phyloP scores from a whole-genome alignment of 2,113 vertebrate species.

The Pipra filicauda region DNA sequence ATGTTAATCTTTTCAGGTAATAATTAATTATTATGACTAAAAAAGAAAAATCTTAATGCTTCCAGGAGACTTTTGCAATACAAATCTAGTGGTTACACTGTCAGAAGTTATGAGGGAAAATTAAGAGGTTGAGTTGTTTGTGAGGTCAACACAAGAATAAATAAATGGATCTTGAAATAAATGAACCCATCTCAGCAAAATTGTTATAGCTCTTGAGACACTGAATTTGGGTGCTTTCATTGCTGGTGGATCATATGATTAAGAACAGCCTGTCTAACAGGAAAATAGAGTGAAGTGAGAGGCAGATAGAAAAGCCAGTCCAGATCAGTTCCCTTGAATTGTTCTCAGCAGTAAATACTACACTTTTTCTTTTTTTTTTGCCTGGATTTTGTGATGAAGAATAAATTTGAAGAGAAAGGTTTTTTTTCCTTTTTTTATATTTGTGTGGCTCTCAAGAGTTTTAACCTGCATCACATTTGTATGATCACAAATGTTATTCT shows the following conservation, averaged over 20 bases:
- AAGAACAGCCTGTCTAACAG: background rate
- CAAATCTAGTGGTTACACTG: background rate
- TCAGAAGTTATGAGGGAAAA: background rate
- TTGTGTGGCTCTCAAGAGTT: background rate
- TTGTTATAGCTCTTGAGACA: background rate
- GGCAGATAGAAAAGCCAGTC: background rate
- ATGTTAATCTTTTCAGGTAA: background rate
- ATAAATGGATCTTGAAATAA: background rate
- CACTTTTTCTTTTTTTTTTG: background rate
- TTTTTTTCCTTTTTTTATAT: background rate
- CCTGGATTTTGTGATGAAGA: background rate
- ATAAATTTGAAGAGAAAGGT: background rate
- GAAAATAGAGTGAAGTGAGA: background rate
- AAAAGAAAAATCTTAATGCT: background rate
- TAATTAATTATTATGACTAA: background rate
- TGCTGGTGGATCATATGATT: background rate
- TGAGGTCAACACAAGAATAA: background rate
- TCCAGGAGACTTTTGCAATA: background rate
- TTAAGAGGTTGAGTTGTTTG: background rate
- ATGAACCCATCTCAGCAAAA: background rate
- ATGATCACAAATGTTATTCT: background rate
- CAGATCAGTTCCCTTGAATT: background rate
- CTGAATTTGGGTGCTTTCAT: background rate
- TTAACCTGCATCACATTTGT: background rate
- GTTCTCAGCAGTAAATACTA: background rate